These are phyloP conservation scores for Mustela lutreola DNA, from an alignment of 2,113 vertebrate genomes.

Conservation along the genomic window DNA sequence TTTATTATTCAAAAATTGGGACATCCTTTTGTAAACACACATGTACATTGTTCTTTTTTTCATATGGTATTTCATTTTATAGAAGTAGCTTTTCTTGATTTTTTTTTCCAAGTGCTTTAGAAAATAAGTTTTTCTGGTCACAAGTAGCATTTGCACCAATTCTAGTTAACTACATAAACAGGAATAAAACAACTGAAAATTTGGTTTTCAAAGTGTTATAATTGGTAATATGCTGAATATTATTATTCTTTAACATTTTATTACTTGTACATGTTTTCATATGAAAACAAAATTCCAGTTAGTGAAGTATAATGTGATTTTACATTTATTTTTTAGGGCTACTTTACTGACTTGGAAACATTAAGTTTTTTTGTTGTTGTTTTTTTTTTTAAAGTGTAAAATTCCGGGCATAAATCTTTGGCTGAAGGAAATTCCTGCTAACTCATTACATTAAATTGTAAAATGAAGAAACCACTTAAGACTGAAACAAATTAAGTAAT, in stretches of 20 bases:
- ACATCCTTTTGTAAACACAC: background rate
- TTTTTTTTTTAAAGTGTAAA: background rate
- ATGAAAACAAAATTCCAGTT: background rate
- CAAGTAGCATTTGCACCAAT: background rate
- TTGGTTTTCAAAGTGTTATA: background rate
- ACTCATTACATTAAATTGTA: background rate
- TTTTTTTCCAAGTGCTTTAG: background rate
- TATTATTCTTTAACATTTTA: background rate
- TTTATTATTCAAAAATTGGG: background rate
- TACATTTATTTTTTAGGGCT: background rate
- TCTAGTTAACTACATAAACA: background rate
- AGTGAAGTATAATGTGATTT: background rate
- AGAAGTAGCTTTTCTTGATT: background rate
- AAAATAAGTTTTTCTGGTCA: background rate
- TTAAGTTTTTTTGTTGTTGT: background rate
- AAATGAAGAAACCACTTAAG: background rate
- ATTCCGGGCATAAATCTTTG: background rate
- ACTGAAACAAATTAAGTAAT: constrained; percentile 20
- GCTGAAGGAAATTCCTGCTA: background rate
- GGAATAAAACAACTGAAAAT: background rate
- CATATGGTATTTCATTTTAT: background rate
- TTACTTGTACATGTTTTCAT: background rate
- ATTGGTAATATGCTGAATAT: background rate
- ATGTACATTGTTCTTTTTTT: background rate
- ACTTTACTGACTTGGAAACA: background rate